Evolutionary conservation across 2,113 vertebrate species (phyloP).

Genomic region (Baryphthengus martii): DNA sequence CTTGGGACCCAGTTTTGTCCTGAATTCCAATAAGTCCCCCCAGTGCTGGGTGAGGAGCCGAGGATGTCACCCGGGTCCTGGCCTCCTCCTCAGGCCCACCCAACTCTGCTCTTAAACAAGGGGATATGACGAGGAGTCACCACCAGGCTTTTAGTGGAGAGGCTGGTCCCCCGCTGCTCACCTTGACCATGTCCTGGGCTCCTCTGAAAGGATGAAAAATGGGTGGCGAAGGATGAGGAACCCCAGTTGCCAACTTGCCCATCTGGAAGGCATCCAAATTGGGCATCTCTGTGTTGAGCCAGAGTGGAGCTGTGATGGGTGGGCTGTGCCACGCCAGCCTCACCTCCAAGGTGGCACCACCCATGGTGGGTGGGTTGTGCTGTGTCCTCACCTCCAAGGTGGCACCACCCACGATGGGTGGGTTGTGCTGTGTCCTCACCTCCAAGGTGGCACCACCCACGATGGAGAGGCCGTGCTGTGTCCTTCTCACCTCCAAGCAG

Average conservation of each 20-base stretch:
- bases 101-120: fast-evolving
- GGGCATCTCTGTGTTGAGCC: not conserved
- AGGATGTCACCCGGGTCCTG: not conserved
- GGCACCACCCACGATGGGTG: fast-evolving
- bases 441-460: not conserved
- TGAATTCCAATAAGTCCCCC: fast-evolving
- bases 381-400: not conserved
- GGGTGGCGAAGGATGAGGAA: fast-evolving
- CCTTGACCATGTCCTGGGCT: fast-evolving
- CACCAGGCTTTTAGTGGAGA: fast-evolving
- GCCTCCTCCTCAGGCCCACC: not conserved
- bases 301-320: fast-evolving
- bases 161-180: not conserved
- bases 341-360: not conserved
- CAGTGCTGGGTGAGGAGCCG: not conserved
- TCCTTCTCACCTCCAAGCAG: not conserved
- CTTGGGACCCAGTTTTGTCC: not conserved
- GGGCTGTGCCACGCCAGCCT: not conserved
- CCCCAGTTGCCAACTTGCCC: not conserved
- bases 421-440: not conserved
- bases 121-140: not conserved
- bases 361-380: fast-evolving
- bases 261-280: not conserved
- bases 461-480: not conserved
- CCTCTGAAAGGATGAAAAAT: fast-evolving